Evolutionary conservation across 1,140 invertebrate species (phyloP).

Genomic region (Heliconius nattereri): DNA sequence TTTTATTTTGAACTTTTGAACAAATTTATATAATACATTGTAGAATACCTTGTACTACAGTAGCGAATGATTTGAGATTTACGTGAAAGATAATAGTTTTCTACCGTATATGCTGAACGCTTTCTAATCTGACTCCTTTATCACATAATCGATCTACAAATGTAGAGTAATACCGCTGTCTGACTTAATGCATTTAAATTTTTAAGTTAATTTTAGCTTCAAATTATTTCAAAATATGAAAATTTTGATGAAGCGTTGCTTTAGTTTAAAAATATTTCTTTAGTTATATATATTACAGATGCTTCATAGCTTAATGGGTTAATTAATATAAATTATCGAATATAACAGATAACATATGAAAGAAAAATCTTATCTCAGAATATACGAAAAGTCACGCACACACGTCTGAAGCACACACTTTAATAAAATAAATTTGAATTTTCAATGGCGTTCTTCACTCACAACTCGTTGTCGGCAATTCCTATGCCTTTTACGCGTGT

Average conservation of each 20-base stretch:
- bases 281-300: neutral
- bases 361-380: constrained; percentile 16
- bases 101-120: neutral
- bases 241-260: neutral
- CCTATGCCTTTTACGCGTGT: constrained; percentile 62
- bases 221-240: neutral
- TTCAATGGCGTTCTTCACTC: constrained; percentile 57
- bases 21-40: too few species aligned
- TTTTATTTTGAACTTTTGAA: too few species aligned
- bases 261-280: neutral
- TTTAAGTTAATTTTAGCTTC: too few species aligned
- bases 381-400: constrained; percentile 43
- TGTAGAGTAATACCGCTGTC: neutral
- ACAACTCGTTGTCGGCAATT: constrained; percentile 64
- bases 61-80: too few species aligned
- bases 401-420: constrained; percentile 45
- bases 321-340: neutral
- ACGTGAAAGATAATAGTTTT: neutral
- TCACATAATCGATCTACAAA: neutral
- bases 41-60: too few species aligned
- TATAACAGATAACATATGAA: neutral
- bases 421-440: constrained; percentile 61
- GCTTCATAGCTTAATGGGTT: too few species aligned
- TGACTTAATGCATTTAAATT: neutral
- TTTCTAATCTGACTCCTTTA: neutral